Evolutionary conservation across 2,888 invertebrate genomes (phyloP), one percentile per base, ranked within the genome.

Genomic region (Yponomeuta malinellus): DNA sequence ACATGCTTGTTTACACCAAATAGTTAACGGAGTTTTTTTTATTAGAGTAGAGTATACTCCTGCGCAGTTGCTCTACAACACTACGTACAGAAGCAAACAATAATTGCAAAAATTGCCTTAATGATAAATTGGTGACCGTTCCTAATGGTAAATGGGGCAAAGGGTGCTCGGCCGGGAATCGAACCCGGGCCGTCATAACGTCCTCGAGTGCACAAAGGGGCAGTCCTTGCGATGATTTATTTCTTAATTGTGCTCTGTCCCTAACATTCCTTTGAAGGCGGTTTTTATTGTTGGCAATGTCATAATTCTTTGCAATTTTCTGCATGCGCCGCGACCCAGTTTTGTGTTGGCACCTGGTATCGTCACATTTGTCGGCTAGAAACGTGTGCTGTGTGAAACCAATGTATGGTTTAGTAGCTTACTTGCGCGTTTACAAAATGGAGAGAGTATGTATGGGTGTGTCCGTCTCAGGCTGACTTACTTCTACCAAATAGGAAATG

Each of bases 61-160:
- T 59, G 52, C 73, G 4, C 73, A 12, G 52, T 59, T 59, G 52
- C 52, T 59, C 52, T 68, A 71, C 70, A 72, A 74, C 71, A 71
- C 74, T 73, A 59, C 75, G 76, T 75, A 82, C 83, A 84, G 86
- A 83, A 85, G 84, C 86, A 83, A 88, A 89, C 89, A 89, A 89
- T 89, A 87, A 92, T 90, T 89, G 89, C 88, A 90, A 91, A 91
- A 92, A 91, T 92, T 87, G 92, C 86, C 88, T 82, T 91, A 91
- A 92, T 92, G 92, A 92, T 92, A 91, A 90, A 92, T 91, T 92
- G 91, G 89, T 88, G 87, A 89, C 87, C 89, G 85, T 88, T 89
- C 82, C 88, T 86, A 90, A 90, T 90, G 87, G 88, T 81, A 79
- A 80, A 81, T 83, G 83, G 85, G 86, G 86, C 84, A 85, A 78